Conservation (phyloP, 2,113 vertebrate species). For the Callithrix jacchus region DNA sequence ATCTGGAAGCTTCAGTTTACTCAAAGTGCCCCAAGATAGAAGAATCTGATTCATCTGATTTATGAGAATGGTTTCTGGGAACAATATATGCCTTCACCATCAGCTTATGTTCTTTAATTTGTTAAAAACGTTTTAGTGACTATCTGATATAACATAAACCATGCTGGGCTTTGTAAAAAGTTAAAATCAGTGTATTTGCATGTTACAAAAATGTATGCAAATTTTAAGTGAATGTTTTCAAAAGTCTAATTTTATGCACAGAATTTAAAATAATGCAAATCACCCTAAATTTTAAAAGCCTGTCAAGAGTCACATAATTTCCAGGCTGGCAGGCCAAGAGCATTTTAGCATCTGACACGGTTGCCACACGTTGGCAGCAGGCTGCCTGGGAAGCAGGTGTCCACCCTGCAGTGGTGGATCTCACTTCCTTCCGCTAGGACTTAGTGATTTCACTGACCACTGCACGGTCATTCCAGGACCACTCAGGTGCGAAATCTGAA, state of each 20-base stretch:
- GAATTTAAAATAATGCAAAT: conserved; percentile 59
- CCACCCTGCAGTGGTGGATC: rapidly evolving
- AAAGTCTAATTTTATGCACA: conserved; percentile 57
- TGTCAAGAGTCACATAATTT: conserved; percentile 4
- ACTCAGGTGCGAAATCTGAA: background rate
- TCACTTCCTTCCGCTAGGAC: background rate
- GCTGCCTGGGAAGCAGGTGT: background rate
- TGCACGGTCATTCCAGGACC: background rate
- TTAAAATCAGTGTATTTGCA: conserved; percentile 24
- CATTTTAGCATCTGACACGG: background rate
- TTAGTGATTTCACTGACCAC: background rate
- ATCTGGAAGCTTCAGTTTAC: background rate
- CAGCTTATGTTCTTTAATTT: background rate
- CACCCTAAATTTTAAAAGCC: conserved; percentile 4
- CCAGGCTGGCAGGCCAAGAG: background rate
- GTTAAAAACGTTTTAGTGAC: background rate
- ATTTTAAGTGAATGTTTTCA: conserved; percentile 30
- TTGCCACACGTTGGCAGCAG: rapidly evolving
- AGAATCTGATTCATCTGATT: background rate
- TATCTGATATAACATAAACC: background rate
- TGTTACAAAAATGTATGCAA: conserved; percentile 21
- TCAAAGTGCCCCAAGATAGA: background rate
- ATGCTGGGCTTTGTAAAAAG: background rate
- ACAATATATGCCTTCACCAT: background rate
- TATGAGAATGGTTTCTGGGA: background rate